Evolutionary conservation across 2,888 invertebrate species (phyloP).

Genomic region (Gortyna flavago): DNA sequence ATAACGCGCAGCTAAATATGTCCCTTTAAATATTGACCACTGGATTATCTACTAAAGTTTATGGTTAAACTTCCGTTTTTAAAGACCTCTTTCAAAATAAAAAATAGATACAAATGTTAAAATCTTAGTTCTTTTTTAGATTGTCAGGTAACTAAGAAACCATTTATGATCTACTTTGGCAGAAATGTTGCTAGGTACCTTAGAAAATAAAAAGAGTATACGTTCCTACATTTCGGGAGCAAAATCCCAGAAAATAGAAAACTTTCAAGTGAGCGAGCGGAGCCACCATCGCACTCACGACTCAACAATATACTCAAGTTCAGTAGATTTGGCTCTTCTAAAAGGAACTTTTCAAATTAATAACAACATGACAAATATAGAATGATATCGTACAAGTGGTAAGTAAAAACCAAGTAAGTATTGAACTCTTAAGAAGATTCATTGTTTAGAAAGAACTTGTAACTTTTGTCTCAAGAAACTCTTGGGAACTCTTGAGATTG

Average conservation of each 20-base stretch:
- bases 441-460: conserved; percentile 26
- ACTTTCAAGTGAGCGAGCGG: not conserved
- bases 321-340: not conserved
- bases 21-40: too few relatives aligned
- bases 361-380: conserved; percentile 16
- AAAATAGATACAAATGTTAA: too few relatives aligned
- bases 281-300: not conserved
- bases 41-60: too few relatives aligned
- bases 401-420: not conserved
- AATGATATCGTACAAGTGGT: conserved; percentile 7
- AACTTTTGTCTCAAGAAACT: conserved; percentile 4
- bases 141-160: too few relatives aligned
- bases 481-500: not conserved
- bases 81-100: too few relatives aligned
- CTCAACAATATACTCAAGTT: not conserved
- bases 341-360: conserved; percentile 19
- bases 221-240: not conserved
- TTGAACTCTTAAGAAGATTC: not conserved
- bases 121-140: too few relatives aligned
- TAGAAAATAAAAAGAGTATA: not conserved
- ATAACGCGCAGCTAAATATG: too few relatives aligned
- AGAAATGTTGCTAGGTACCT: not conserved
- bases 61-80: too few relatives aligned
- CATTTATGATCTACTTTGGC: not conserved
- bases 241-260: not conserved